Evolutionary conservation across 2,888 invertebrate species (phyloP), one percentile per base, ranked within the genome.

Genomic region (Microplitis manilae): DNA sequence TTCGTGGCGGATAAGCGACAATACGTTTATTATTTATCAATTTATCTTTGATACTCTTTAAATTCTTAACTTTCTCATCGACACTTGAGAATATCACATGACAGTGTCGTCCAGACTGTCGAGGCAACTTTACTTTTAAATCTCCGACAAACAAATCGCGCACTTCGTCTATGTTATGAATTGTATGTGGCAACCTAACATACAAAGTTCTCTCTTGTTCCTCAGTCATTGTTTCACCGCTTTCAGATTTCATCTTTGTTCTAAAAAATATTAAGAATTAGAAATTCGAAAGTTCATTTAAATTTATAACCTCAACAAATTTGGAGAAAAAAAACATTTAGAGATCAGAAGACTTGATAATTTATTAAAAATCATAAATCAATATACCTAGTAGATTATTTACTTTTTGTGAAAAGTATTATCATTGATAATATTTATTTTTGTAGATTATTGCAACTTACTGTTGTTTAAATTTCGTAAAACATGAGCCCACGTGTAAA

Each of bases 111-210:
- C 81, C 76, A 1, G 85, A 79, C 65, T 88, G 86, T 64, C 89
- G 81, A 1, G 84, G 83, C 60, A 88, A 71, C 73, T 85, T 86
- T 1, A 88, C 79, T 76, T 79, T 80, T 7, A 85, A 80, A 65
- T 85, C 78, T 13, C 86, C 87, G 15, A 79, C 73, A 38, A 88
- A 87, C 1, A 88, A 80, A 7, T 80, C 76, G 17, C 81, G 81
- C 4, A 88, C 80, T 74, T 87, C 85, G 13, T 83, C 76, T 0
- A 69, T 67, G 60, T 82, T 76, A 69, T 79, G 81, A 39, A 88
- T 88, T n/a, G 82, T 83, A n/a, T 82, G 81, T 2, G 88, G 86
- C 64, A 87, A 15, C 71, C 85, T 85, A 13, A 88, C 81, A 38
- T 86, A 86, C 9, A 88, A 77, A 6, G 84, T 84, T 82, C 82